phyloP scores from a whole-genome alignment of 64 coral and sea anemone species.

The Montipora efflorescens region DNA sequence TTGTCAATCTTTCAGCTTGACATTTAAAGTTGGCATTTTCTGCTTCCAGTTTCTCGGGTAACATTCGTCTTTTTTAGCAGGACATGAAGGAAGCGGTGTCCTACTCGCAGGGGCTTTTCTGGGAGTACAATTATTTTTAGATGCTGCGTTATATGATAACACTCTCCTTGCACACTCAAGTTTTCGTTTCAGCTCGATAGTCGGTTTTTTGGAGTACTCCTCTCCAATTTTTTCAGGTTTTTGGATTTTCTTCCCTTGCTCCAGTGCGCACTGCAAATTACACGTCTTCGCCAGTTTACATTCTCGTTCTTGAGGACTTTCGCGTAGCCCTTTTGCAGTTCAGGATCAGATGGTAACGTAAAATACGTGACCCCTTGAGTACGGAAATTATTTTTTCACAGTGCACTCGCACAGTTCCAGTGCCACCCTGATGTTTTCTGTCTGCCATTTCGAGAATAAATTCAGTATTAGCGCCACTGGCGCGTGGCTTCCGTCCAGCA shows the following conservation, averaged over 20 bases:
- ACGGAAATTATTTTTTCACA: slow-evolving; percentile 40
- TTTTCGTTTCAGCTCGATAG: neutral
- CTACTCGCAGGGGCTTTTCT: slow-evolving; percentile 28
- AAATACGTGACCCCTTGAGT: slow-evolving; percentile 49
- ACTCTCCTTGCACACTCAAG: neutral
- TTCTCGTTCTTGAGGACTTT: slow-evolving; percentile 44
- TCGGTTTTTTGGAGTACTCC: neutral
- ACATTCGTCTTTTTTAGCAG: neutral
- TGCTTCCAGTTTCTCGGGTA: too few species aligned
- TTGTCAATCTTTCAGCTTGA: neutral
- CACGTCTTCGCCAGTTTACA: slow-evolving; percentile 37
- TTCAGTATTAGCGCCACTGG: neutral
- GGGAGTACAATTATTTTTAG: neutral
- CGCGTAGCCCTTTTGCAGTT: slow-evolving; percentile 20
- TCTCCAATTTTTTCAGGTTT: neutral
- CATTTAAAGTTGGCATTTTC: neutral
- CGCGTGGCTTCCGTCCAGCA: neutral
- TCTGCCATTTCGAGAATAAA: too few species aligned
- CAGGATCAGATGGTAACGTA: slow-evolving; percentile 12
- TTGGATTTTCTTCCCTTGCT: slow-evolving; percentile 14
- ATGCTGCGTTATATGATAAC: neutral
- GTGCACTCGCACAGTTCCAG: slow-evolving; percentile 55
- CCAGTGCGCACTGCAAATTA: slow-evolving; percentile 22
- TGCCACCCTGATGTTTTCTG: neutral
- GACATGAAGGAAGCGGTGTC: neutral